A percentile compares a stretch with the other conserved stretches of the same genome.
phyloP scores from a whole-genome alignment of 2,888 invertebrate species.

The Phyto melanocephala region DNA sequence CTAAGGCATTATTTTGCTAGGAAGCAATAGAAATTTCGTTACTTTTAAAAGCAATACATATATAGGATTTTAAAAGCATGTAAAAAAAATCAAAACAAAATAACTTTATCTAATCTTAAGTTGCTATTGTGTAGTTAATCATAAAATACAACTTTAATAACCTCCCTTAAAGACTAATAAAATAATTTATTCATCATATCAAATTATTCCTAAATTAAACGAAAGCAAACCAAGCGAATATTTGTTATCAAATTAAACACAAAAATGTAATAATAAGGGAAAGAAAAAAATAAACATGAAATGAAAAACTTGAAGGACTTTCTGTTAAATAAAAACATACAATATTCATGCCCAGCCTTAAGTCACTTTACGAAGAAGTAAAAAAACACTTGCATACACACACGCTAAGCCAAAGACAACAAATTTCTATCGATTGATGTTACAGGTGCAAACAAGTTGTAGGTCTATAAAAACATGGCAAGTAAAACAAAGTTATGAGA shows the following conservation, averaged over 20 bases:
- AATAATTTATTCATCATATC: background rate
- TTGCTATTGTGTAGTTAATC: too few species aligned
- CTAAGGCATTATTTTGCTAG: too few species aligned
- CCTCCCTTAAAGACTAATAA: too few species aligned
- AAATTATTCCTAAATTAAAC: background rate
- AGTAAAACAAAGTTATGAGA: background rate
- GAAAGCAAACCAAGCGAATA: conserved; percentile 17
- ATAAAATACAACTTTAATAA: background rate
- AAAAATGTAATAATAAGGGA: background rate
- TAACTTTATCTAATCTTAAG: too few species aligned
- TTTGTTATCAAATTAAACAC: background rate
- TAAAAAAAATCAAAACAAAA: too few species aligned
- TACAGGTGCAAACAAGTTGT: background rate
- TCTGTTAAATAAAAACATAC: conserved; percentile 8
- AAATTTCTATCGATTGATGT: background rate
- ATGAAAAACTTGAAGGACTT: conserved; percentile 32
- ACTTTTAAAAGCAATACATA: too few species aligned
- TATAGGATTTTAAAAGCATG: too few species aligned
- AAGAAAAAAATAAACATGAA: background rate
- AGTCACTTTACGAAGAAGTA: background rate
- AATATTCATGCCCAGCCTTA: background rate
- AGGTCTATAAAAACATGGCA: background rate
- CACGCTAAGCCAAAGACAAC: background rate
- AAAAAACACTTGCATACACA: background rate
- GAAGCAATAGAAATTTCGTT: too few species aligned